phyloP scores from a whole-genome alignment of 2,113 vertebrate species.

The Vulpes ferrilata region DNA sequence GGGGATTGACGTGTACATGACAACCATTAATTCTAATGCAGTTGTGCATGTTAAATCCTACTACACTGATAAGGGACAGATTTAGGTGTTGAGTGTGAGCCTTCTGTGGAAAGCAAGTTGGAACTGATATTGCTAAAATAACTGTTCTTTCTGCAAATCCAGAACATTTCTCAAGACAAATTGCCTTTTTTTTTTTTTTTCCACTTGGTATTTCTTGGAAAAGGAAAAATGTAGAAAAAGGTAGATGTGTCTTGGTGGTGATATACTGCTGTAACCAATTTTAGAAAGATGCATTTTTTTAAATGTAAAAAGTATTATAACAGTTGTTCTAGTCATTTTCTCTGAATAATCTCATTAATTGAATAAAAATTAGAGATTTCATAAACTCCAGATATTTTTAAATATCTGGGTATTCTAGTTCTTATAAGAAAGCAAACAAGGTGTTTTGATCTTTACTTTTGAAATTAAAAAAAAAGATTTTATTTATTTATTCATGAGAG shows the following conservation, averaged over 20 bases:
- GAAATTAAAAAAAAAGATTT: too few species aligned
- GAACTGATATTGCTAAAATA: constrained; percentile 58
- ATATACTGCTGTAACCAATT: constrained; percentile 10
- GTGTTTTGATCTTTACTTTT: not conserved
- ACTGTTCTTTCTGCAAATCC: not conserved
- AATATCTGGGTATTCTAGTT: not conserved
- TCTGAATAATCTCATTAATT: constrained; percentile 12
- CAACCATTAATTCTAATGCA: not conserved
- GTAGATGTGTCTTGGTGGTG: not conserved
- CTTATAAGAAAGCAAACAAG: not conserved
- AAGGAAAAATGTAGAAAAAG: not conserved
- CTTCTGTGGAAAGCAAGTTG: not conserved
- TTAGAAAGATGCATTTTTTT: constrained; percentile 4
- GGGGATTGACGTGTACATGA: not conserved
- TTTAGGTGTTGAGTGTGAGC: not conserved
- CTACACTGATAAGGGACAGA: not conserved
- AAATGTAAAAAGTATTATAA: not conserved
- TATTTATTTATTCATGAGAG: too few species aligned
- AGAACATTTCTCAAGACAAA: constrained; percentile 2
- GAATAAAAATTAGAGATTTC: not conserved
- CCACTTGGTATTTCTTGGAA: not conserved
- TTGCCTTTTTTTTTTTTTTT: not conserved
- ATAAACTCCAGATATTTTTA: not conserved
- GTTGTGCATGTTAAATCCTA: not conserved
- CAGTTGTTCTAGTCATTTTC: not conserved